Conservation (phyloP, 2,113 vertebrate species). For the Laterallus jamaicensis region DNA sequence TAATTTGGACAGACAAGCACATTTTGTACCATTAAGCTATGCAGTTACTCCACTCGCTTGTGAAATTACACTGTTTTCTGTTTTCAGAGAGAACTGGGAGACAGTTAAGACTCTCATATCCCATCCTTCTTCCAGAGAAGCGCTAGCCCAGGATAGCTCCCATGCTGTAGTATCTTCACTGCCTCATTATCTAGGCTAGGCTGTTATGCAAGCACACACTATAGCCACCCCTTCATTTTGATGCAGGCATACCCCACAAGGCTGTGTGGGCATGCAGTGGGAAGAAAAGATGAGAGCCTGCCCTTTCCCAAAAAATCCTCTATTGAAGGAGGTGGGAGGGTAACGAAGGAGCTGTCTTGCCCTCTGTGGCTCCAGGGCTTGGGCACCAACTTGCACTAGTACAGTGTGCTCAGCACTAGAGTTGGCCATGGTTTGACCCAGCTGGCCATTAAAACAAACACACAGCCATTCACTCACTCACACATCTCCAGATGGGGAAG, state of each 20-base stretch:
- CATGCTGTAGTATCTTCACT: background rate
- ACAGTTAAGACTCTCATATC: background rate
- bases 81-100: background rate
- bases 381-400: background rate
- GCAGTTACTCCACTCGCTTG: background rate
- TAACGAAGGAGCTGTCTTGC: background rate
- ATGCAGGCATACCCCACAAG: background rate
- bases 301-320: background rate
- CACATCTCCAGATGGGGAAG: too few species aligned
- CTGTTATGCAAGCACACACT: background rate
- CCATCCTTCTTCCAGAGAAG: background rate
- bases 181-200: background rate
- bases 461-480: too few species aligned
- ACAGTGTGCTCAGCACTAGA: background rate
- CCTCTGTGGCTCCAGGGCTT: background rate
- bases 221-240: background rate
- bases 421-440: too few species aligned
- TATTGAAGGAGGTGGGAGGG: background rate
- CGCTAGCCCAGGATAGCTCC: background rate
- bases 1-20: background rate
- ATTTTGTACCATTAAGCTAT: background rate
- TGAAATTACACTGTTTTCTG: background rate
- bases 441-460: too few species aligned
- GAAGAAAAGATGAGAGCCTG: background rate
- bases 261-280: background rate